Evolutionary conservation across 1,140 invertebrate species (phyloP).

Genomic region (Saccostrea glomerata): DNA sequence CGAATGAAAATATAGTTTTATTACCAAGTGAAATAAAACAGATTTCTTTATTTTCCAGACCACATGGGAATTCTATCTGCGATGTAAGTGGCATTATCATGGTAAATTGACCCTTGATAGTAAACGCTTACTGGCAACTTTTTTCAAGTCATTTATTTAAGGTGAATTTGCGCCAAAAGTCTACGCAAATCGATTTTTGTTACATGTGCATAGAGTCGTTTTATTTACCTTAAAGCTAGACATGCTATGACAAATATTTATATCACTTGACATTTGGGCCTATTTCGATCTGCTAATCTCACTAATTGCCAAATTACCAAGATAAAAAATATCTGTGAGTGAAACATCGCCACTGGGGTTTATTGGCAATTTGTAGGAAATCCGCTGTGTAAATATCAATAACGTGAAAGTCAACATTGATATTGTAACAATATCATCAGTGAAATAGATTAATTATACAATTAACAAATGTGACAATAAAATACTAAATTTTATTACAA

Average conservation of each 20-base stretch:
- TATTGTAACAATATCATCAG: not conserved
- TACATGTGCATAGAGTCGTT: not conserved
- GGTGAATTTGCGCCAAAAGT: constrained; percentile 4
- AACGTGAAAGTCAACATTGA: constrained; percentile 10
- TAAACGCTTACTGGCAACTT: not conserved
- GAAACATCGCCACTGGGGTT: constrained; percentile 25
- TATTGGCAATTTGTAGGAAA: constrained; percentile 32
- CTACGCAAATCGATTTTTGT: constrained; percentile 21
- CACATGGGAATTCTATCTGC: not conserved
- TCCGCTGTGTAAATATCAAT: constrained; percentile 11
- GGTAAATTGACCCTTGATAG: constrained; percentile 16
- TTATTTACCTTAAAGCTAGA: not conserved
- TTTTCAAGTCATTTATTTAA: constrained; percentile 10
- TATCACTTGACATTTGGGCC: constrained; percentile 27
- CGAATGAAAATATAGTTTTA: not conserved
- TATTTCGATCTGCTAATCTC: constrained; percentile 31
- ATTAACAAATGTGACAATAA: constrained; percentile 20
- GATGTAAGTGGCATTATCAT: constrained; percentile 25
- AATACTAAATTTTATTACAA: not conserved
- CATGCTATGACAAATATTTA: constrained; percentile 34
- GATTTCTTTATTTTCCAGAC: constrained; percentile 31
- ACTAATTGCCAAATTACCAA: constrained; percentile 36
- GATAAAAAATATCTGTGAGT: constrained; percentile 33
- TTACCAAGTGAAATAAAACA: constrained; percentile 21
- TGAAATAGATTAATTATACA: constrained; percentile 35